Percentiles rank a stretch among this genome's conserved stretches.
These are phyloP conservation scores for Sminthurinus aureus DNA, from an alignment of 2,888 invertebrate species.

Conservation along the genomic window DNA sequence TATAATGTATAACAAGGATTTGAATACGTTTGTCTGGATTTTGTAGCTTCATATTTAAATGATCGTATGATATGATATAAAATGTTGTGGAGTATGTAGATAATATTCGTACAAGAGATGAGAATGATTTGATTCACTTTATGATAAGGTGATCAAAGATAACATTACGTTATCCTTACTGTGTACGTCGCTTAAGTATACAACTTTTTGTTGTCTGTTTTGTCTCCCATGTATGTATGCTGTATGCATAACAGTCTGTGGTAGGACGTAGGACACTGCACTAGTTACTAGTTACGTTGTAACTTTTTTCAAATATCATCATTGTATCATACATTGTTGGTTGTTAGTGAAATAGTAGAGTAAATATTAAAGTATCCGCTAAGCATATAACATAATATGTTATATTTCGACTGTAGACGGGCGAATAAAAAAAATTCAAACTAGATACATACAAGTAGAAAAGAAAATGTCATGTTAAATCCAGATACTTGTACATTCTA, in stretches of 20 bases:
- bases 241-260: not conserved
- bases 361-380: too few species aligned
- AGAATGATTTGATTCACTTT: not conserved
- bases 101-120: not conserved
- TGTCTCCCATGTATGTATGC: not conserved
- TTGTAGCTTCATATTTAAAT: not conserved
- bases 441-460: not conserved
- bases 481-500: not conserved
- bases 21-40: too few species aligned
- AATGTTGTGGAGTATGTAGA: conserved; percentile 3
- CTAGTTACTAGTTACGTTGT: not conserved
- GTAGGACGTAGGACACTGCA: not conserved
- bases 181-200: not conserved
- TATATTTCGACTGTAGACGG: not conserved
- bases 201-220: not conserved
- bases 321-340: not conserved
- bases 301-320: not conserved
- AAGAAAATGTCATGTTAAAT: not conserved
- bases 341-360: not conserved
- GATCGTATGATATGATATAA: not conserved
- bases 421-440: not conserved
- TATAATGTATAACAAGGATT: not conserved
- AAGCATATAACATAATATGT: not conserved
- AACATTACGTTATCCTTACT: not conserved
- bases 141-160: not conserved